Conservation (phyloP, 1,140 invertebrate genomes). For the Mya arenaria region DNA sequence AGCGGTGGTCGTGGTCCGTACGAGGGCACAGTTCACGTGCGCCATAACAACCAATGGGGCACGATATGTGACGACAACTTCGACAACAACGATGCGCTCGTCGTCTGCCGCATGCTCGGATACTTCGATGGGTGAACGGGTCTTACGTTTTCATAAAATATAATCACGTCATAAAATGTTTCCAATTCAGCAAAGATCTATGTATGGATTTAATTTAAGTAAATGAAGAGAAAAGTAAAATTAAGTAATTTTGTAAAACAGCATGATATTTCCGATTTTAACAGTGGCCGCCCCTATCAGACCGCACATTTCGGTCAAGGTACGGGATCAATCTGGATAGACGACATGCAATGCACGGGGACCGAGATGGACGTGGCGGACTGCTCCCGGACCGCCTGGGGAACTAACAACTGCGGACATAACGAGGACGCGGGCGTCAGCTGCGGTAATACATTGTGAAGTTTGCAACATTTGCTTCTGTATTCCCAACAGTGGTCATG, state of each 20-base stretch:
- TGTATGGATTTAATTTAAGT: background rate
- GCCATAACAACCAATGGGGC: conserved; percentile 4
- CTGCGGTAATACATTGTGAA: conserved; percentile 1
- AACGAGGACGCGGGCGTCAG: conserved; percentile 34
- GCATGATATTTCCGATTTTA: background rate
- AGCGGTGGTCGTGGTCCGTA: background rate
- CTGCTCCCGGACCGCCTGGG: conserved; percentile 3
- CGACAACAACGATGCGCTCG: conserved; percentile 7
- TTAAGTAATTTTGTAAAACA: background rate
- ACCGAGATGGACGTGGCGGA: conserved; percentile 1
- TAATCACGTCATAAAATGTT: background rate
- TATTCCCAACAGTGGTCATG: background rate
- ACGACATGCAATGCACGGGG: conserved; percentile 18
- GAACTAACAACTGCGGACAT: conserved; percentile 11
- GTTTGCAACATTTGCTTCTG: background rate
- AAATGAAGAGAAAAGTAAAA: background rate
- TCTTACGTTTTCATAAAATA: background rate
- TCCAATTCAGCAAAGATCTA: background rate
- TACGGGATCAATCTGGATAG: conserved; percentile 28
- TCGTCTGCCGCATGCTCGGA: conserved; percentile 29
- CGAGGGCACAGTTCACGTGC: conserved; percentile 17
- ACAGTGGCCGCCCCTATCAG: background rate
- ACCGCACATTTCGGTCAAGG: conserved; percentile 29
- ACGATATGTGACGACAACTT: conserved; percentile 41
- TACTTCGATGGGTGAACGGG: background rate